phyloP scores from a whole-genome alignment of 1,140 invertebrate genomes.

The Brachionus asplanchnoidis region DNA sequence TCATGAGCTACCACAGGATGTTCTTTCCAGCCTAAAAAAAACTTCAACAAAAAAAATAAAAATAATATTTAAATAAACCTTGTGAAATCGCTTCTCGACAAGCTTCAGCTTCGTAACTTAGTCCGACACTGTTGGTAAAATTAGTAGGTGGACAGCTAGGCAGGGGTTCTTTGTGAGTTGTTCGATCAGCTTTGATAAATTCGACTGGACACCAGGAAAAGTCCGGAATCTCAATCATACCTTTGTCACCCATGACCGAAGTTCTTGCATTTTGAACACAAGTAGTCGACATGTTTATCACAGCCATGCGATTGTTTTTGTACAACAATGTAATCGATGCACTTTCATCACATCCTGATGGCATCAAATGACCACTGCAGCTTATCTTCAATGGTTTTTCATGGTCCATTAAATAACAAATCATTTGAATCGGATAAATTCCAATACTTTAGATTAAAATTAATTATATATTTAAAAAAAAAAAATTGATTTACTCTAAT shows the following conservation, averaged over 20 bases:
- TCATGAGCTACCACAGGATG: slow-evolving; percentile 62
- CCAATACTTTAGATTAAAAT: slow-evolving; percentile 64
- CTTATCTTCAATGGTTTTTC: slow-evolving; percentile 62
- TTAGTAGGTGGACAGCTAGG: neutral
- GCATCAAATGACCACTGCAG: slow-evolving; percentile 65
- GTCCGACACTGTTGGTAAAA: slow-evolving; percentile 20
- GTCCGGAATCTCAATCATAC: slow-evolving; percentile 43
- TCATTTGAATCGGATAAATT: slow-evolving; percentile 73
- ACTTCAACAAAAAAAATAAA: neutral
- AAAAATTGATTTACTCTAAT: slow-evolving; percentile 51
- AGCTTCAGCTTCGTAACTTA: slow-evolving; percentile 13
- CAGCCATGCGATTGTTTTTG: slow-evolving; percentile 63
- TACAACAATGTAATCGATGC: slow-evolving; percentile 65
- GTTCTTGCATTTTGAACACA: slow-evolving; percentile 29
- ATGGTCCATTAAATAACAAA: slow-evolving; percentile 66
- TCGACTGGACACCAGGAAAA: slow-evolving; percentile 45
- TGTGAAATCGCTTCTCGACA: slow-evolving; percentile 42
- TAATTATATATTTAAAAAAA: neutral
- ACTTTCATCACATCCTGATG: slow-evolving; percentile 63
- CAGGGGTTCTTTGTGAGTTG: neutral
- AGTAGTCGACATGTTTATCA: slow-evolving; percentile 55
- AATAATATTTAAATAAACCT: slow-evolving; percentile 12
- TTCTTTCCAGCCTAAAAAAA: slow-evolving; percentile 57
- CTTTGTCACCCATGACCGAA: slow-evolving; percentile 8
- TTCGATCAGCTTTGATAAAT: slow-evolving; percentile 42